Base-by-base conservation (phyloP, 2,113 vertebrate species). In the Galbula dea region DNA sequence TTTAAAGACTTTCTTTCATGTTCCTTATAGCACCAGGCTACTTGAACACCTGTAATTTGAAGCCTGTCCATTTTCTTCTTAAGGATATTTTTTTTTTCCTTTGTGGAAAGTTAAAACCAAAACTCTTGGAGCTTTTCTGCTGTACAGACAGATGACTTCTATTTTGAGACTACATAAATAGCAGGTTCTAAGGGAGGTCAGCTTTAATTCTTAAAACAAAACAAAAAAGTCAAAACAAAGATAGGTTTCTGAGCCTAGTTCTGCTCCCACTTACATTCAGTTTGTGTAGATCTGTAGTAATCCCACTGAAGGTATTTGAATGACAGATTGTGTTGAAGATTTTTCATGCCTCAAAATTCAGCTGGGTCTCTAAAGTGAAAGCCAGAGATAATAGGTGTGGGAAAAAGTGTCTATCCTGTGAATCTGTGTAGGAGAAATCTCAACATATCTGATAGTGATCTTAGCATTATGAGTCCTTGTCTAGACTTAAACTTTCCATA, bases 21-120 rank as follows among this genome's bases (percentile, higher is more conserved):
- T 30, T 58, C 36, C 41, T 74, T 80, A 52, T 65, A 18, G 21
- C 34, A 23, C 65, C 77, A 69, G 39, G 34, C 55, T 83, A 6
- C 24, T 75, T 43, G 15, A 82, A 45, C 90, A 93, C 92, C 82
- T 96, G 88, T 51, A 80, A 95, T 85, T 93, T 94, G 51, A 89
- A 96, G 62, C 59, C 21, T 45, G 19, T 27, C 49, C 24, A 5
- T 57, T 91, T 91, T 61, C 52, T 81, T 61, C 48, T 51, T 55
- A 30, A 75, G n/a, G 17, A 29, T 34, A 12, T 2, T 36, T 52
- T 85, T 67, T 46, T 89, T 41, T 39, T 43, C 8, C 57, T 54
- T 61, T 62, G 63, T 49, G 88, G 75, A 66, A 73, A 94, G 15
- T 59, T 83, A 46, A 89, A 90, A 6, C 52, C 54, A 41, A 63